Percentiles rank a stretch among this genome's conserved stretches.
These are phyloP conservation scores for Parazoanthus atlanticus DNA, from an alignment of 92 coral and sea anemone species.

Conservation along the genomic window DNA sequence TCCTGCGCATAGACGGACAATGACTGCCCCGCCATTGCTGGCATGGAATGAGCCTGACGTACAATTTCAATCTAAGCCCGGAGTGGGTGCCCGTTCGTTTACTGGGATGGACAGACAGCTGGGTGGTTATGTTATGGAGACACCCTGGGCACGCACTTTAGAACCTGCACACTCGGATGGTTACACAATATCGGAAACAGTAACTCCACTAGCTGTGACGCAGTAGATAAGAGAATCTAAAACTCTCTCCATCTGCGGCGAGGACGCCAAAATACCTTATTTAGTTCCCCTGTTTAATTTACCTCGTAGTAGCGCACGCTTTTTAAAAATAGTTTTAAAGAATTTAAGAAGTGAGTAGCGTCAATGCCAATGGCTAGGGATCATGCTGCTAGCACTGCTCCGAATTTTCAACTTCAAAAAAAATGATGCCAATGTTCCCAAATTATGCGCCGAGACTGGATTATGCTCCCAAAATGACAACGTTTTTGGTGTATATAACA, in stretches of 20 bases:
- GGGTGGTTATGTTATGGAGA: constrained; percentile 38
- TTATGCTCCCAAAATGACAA: no score
- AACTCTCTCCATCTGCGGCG: no score
- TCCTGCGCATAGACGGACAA: constrained; percentile 71
- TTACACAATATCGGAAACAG: constrained; percentile 80
- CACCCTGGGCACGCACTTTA: constrained; percentile 66
- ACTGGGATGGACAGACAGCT: constrained; percentile 34
- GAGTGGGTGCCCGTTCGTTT: constrained; percentile 76
- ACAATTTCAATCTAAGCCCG: constrained; percentile 74
- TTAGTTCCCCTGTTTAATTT: not conserved
- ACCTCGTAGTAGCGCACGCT: no score
- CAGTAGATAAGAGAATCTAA: constrained; percentile 27
- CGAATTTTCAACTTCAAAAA: no score
- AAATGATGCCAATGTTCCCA: no score
- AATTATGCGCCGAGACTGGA: no score
- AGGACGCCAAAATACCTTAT: not conserved
- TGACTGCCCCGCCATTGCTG: constrained; percentile 74
- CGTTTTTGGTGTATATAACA: no score
- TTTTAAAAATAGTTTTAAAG: no score
- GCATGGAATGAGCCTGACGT: constrained; percentile 97
- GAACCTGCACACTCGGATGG: constrained; percentile 41
- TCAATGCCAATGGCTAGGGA: no score
- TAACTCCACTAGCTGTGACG: constrained; percentile 76
- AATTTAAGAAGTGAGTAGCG: no score
- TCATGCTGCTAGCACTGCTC: no score